These are phyloP conservation scores for Mesodorylaimus sp. DNA, from an alignment of 2,888 invertebrate species.

Conservation along the genomic window DNA sequence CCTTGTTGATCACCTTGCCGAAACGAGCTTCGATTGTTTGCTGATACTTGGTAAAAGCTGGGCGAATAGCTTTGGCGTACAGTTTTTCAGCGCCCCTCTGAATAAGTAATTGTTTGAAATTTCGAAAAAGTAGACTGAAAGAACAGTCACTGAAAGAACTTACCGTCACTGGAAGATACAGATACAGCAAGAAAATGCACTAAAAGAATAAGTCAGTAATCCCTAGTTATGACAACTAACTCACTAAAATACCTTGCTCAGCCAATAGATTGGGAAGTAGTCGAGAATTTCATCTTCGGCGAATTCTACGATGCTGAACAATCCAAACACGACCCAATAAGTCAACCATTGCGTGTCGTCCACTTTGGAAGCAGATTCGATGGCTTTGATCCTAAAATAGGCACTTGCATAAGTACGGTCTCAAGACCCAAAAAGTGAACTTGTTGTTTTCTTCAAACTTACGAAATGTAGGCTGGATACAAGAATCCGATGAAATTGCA, in stretches of 20 bases:
- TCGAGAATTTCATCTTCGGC: constrained; percentile 65
- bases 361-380: constrained; percentile 39
- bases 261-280: constrained; percentile 65
- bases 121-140: no score
- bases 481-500: constrained; percentile 85
- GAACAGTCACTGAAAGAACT: no score
- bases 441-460: no score
- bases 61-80: constrained; percentile 35
- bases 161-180: constrained; percentile 35
- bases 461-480: constrained; percentile 72
- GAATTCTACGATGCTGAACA: constrained; percentile 79
- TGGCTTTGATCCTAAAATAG: constrained; percentile 39
- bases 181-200: constrained; percentile 37
- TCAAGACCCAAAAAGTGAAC: no score
- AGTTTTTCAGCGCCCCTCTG: constrained; percentile 36
- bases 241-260: constrained; percentile 32
- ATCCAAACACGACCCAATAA: constrained; percentile 90
- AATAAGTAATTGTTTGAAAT: no score
- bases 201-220: no score
- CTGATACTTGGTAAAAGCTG: constrained; percentile 35
- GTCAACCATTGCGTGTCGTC: constrained; percentile 62
- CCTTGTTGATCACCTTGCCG: constrained; percentile 13
- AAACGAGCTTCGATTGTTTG: constrained; percentile 29
- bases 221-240: neutral
- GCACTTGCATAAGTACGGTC: no score